Conservation (phyloP, 2,888 invertebrate genomes). For the Aquatica leii region DNA sequence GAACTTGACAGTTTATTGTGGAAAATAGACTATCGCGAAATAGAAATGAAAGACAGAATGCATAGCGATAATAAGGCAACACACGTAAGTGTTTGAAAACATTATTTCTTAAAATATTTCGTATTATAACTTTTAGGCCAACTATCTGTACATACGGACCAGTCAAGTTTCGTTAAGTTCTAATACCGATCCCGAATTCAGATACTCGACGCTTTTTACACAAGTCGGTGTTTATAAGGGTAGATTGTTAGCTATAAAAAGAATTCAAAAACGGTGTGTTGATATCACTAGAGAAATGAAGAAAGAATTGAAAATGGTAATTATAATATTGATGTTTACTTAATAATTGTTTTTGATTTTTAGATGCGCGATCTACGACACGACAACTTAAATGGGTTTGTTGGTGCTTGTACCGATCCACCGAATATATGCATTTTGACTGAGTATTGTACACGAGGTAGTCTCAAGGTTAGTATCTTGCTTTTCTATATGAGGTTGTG, state of each 20-base stretch:
- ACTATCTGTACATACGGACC: conserved; percentile 75
- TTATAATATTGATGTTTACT: too few relatives aligned
- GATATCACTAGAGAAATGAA: conserved; percentile 91
- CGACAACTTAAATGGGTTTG: conserved; percentile 90
- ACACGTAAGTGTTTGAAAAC: conserved; percentile 47
- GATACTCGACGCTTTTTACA: conserved; percentile 90
- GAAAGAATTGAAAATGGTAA: conserved; percentile 89
- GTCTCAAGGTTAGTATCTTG: conserved; percentile 80
- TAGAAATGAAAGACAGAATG: conserved; percentile 74
- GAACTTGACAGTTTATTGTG: conserved; percentile 91
- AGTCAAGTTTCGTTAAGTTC: conserved; percentile 92
- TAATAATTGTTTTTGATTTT: too few relatives aligned
- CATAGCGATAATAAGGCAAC: conserved; percentile 59
- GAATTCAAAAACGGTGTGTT: conserved; percentile 83
- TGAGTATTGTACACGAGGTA: conserved; percentile 89
- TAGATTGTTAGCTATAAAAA: conserved; percentile 85
- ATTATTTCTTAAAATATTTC: background rate
- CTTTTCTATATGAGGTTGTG: too few relatives aligned
- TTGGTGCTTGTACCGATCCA: conserved; percentile 91
- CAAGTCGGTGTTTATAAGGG: conserved; percentile 91
- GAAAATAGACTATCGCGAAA: conserved; percentile 93
- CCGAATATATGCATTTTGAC: conserved; percentile 90
- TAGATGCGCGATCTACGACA: conserved; percentile 91
- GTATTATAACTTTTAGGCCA: conserved; percentile 55
- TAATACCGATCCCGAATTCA: conserved; percentile 90